A percentile compares a stretch with the other conserved stretches of the same genome.
These are phyloP conservation scores for Tadarida brasiliensis DNA, from an alignment of 2,797 vertebrate genomes.

Conservation along the genomic window DNA sequence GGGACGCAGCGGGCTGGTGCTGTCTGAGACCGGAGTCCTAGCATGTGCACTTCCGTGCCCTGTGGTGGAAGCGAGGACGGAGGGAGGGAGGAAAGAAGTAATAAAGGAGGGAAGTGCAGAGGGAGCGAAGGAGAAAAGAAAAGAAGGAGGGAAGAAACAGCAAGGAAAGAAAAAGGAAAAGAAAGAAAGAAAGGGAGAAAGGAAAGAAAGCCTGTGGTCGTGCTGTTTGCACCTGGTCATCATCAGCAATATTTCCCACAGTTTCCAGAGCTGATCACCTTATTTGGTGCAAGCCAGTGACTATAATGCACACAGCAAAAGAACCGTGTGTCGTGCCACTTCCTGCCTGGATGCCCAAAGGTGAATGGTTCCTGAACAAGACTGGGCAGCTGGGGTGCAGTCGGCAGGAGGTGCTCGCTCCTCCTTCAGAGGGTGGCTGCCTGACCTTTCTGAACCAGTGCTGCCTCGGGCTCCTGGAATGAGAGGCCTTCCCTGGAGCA, in stretches of 20 bases:
- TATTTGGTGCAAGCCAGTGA: background rate
- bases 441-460: accelerated
- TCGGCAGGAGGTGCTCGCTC: background rate
- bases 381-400: background rate
- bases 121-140: background rate
- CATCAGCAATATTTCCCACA: background rate
- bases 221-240: background rate
- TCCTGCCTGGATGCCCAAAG: background rate
- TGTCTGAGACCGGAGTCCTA: background rate
- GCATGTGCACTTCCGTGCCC: background rate
- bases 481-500: background rate
- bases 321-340: background rate
- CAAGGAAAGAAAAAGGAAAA: background rate
- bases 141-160: background rate
- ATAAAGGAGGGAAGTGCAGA: background rate
- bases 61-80: no score
- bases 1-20: background rate
- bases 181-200: no score
- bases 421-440: background rate
- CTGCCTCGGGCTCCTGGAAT: accelerated
- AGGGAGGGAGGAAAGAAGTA: background rate
- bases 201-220: background rate
- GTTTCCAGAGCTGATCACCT: background rate
- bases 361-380: background rate
- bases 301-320: background rate